Conservation (phyloP, 2,888 invertebrate species). For the Apeira syringaria region DNA sequence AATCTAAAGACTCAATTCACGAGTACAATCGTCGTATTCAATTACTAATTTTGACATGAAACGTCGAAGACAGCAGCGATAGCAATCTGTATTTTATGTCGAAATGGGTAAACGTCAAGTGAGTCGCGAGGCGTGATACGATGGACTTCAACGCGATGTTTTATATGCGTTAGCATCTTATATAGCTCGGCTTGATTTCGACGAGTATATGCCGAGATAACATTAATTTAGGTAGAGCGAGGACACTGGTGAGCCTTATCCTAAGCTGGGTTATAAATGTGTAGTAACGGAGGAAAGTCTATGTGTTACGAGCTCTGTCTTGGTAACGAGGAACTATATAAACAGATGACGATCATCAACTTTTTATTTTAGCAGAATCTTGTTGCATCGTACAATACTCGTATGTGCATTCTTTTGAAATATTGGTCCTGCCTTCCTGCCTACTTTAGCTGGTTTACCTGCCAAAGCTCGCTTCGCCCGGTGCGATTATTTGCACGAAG, state of each 20-base stretch:
- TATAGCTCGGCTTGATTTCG: background rate
- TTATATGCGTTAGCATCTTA: too few species aligned
- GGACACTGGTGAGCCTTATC: constrained; percentile 3
- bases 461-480: too few species aligned
- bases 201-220: constrained; percentile 2
- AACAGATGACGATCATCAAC: background rate
- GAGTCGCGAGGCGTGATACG: constrained; percentile 16
- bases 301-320: background rate
- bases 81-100: constrained; percentile 21
- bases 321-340: background rate
- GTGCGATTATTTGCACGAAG: too few species aligned
- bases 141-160: constrained; percentile 17
- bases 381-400: too few species aligned
- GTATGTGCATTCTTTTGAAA: too few species aligned
- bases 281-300: background rate
- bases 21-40: background rate
- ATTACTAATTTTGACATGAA: constrained; percentile 20
- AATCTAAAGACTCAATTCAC: background rate
- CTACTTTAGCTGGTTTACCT: too few species aligned
- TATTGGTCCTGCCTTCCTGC: too few species aligned
- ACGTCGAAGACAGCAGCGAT: constrained; percentile 21
- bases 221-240: constrained; percentile 5
- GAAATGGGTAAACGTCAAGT: constrained; percentile 22
- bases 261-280: constrained; percentile 3
- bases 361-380: too few species aligned